Percentiles rank a stretch among this genome's conserved stretches.
phyloP scores from a whole-genome alignment of 1,140 invertebrate genomes.

The Drosophila nigromelanica region DNA sequence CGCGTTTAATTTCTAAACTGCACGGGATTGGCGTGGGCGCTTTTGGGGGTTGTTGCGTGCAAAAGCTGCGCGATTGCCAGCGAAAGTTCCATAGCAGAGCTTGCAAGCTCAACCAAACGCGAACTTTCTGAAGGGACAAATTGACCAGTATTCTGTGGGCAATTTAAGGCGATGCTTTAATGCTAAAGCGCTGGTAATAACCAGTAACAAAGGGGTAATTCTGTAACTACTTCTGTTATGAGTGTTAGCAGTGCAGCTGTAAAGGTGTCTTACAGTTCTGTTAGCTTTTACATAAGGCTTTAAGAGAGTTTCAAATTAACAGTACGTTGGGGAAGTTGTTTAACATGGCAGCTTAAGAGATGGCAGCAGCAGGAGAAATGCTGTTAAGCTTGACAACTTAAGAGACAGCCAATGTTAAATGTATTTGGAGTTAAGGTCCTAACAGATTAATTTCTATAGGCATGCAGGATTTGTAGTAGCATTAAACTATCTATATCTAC shows the following conservation, averaged over 20 bases:
- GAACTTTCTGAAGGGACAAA: conserved; percentile 40
- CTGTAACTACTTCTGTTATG: background rate
- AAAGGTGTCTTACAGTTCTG: background rate
- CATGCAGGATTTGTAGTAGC: too few relatives aligned
- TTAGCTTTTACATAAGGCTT: background rate
- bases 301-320: background rate
- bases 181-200: background rate
- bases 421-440: background rate
- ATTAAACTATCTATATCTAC: background rate
- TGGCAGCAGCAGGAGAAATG: background rate
- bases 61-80: conserved; percentile 16
- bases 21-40: conserved; percentile 27
- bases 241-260: background rate
- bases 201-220: conserved; percentile 10
- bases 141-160: conserved; percentile 50
- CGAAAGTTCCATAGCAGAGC: conserved; percentile 36
- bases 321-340: conserved; percentile 5
- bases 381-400: background rate
- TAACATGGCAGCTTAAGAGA: conserved; percentile 17
- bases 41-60: conserved; percentile 19
- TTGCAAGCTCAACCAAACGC: conserved; percentile 43
- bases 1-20: conserved; percentile 38
- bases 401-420: background rate
- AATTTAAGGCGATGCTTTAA: conserved; percentile 19
- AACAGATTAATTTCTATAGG: background rate